phyloP scores from a whole-genome alignment of 2,113 vertebrate species.

The Passer domesticus region DNA sequence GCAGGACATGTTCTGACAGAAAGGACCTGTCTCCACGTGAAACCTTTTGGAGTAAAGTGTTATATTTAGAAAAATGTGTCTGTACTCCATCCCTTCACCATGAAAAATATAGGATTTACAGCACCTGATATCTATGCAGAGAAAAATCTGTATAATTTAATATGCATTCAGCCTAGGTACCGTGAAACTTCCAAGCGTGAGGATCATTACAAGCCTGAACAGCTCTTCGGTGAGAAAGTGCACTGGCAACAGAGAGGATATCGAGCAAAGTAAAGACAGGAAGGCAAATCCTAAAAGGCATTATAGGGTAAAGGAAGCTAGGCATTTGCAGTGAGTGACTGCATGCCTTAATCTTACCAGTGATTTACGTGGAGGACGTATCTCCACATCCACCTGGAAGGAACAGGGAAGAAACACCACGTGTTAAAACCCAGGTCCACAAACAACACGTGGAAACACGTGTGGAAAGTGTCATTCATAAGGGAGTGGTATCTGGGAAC shows the following conservation, averaged over 20 bases:
- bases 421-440: not conserved
- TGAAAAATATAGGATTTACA: not conserved
- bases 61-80: not conserved
- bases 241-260: not conserved
- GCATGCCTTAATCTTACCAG: not conserved
- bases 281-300: not conserved
- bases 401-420: not conserved
- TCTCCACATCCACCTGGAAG: not conserved
- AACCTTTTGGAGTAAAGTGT: not conserved
- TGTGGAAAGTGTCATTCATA: not conserved
- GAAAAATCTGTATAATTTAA: not conserved
- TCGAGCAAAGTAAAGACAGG: not conserved
- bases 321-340: not conserved
- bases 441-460: accelerated
- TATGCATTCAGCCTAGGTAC: not conserved
- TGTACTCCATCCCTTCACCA: not conserved
- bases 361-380: not conserved
- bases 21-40: not conserved
- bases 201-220: not conserved
- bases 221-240: not conserved
- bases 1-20: not conserved
- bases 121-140: not conserved
- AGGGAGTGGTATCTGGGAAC: not conserved
- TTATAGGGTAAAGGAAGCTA: not conserved
- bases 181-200: not conserved